phyloP scores from a whole-genome alignment of 1,140 invertebrate species.

The Periplaneta americana region DNA sequence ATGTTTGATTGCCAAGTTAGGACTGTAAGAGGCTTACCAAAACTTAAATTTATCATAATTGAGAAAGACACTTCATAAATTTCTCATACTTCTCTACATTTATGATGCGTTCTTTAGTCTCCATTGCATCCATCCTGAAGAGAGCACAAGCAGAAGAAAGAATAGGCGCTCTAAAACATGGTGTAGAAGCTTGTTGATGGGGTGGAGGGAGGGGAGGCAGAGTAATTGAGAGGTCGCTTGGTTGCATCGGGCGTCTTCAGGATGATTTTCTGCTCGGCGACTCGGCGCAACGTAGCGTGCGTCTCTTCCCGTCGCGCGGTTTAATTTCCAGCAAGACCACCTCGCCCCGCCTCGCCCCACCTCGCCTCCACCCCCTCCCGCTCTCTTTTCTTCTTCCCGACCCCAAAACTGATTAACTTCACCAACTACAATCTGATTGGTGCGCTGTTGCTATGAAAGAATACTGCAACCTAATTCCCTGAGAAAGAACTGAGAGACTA shows the following conservation, averaged over 20 bases:
- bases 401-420: constrained; percentile 16
- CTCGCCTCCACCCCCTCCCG: neutral
- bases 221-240: constrained; percentile 15
- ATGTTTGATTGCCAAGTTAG: too few relatives aligned
- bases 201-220: neutral
- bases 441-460: neutral
- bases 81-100: too few relatives aligned
- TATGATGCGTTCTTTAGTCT: neutral
- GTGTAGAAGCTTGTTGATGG: neutral
- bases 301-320: neutral
- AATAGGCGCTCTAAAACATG: neutral
- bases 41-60: too few relatives aligned
- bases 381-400: neutral
- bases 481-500: neutral
- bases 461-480: neutral
- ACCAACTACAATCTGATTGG: constrained; percentile 15
- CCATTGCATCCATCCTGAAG: neutral
- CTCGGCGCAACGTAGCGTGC: constrained; percentile 16
- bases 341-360: neutral
- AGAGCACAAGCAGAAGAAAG: neutral
- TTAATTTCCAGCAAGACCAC: constrained; percentile 9
- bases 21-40: too few relatives aligned
- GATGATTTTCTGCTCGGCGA: constrained; percentile 24
- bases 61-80: too few relatives aligned
- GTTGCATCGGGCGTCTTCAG: constrained; percentile 8